Percentiles rank a stretch among this genome's conserved stretches.
phyloP scores from a whole-genome alignment of 2,888 invertebrate species.

The Limnephilus lunatus region DNA sequence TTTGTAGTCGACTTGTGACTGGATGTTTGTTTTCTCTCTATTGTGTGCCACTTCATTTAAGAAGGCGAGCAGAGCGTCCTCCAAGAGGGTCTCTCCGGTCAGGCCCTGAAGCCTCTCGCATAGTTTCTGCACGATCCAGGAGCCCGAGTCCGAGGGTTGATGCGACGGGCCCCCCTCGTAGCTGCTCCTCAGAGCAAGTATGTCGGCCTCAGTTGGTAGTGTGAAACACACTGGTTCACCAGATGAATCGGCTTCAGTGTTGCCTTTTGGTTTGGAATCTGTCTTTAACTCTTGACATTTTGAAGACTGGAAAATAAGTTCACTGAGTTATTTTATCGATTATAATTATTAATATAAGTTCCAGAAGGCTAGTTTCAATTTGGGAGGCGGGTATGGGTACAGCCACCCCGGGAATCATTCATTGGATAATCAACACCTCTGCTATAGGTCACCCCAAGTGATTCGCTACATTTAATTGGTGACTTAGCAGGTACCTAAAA shows the following conservation, averaged over 20 bases:
- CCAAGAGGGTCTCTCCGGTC: background rate
- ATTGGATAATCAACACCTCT: too few relatives aligned
- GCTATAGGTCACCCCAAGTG: too few relatives aligned
- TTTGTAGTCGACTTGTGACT: background rate
- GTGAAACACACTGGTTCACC: background rate
- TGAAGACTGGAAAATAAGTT: background rate
- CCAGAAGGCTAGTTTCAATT: background rate
- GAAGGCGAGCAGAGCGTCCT: background rate
- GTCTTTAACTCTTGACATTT: background rate
- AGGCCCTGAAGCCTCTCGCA: constrained; percentile 4
- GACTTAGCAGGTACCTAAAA: too few relatives aligned
- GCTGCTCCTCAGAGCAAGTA: constrained; percentile 23
- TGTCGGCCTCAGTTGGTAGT: constrained; percentile 38
- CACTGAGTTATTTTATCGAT: too few relatives aligned
- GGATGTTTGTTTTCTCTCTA: too few relatives aligned
- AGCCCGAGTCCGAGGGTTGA: constrained; percentile 1
- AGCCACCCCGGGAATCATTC: too few relatives aligned
- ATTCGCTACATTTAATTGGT: too few relatives aligned
- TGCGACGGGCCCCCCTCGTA: constrained; percentile 33
- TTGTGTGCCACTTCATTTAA: too few relatives aligned
- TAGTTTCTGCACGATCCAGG: constrained; percentile 28
- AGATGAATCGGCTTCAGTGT: background rate
- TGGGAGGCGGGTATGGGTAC: too few relatives aligned
- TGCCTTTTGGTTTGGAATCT: background rate
- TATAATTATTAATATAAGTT: too few relatives aligned